Evolutionary conservation across 2,888 invertebrate genomes (phyloP).

Genomic region (Leptopilina myrica): DNA sequence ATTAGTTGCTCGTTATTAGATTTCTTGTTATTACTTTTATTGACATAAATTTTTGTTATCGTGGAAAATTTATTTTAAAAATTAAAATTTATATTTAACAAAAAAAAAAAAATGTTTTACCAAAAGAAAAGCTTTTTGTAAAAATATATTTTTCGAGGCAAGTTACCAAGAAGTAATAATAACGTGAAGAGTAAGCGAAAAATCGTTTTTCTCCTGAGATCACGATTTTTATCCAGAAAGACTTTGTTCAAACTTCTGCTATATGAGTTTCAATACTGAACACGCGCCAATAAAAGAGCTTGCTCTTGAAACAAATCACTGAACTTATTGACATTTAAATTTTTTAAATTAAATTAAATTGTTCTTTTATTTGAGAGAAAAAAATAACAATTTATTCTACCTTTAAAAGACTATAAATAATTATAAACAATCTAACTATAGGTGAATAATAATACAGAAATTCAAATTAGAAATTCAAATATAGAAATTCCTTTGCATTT

Average conservation of each 20-base stretch:
- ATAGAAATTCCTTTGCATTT: no score
- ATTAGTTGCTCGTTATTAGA: no score
- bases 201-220: conserved; percentile 19
- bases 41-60: no score
- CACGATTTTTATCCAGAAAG: conserved; percentile 36
- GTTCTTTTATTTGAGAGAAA: not conserved
- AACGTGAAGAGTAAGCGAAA: conserved; percentile 34
- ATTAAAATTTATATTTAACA: no score
- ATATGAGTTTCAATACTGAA: conserved; percentile 31
- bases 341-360: not conserved
- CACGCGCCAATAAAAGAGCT: conserved; percentile 23
- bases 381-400: no score
- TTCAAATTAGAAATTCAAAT: no score
- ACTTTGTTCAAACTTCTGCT: conserved; percentile 26
- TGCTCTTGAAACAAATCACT: not conserved
- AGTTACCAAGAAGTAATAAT: conserved; percentile 33
- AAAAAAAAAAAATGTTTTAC: no score
- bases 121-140: not conserved
- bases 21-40: no score
- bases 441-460: no score
- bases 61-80: no score
- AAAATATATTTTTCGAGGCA: conserved; percentile 23
- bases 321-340: not conserved
- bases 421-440: no score
- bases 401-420: no score